Conservation (phyloP, 1,140 invertebrate genomes). For the Aphidius ervi region DNA sequence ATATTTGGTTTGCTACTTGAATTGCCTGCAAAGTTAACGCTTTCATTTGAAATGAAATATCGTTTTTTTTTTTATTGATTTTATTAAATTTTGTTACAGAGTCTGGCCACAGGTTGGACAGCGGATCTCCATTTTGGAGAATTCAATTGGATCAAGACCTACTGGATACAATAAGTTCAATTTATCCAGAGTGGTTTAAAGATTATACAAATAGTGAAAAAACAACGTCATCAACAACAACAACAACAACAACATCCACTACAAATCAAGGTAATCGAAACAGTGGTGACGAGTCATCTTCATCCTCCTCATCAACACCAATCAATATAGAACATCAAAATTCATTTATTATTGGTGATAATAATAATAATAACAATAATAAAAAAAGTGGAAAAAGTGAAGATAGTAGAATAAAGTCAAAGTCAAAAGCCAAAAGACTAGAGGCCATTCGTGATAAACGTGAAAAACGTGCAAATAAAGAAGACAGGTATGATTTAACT, state of each 20-base stretch:
- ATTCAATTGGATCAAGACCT: conserved; percentile 86
- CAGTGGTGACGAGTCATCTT: conserved; percentile 29
- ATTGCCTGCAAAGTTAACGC: too few species aligned
- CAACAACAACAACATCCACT: conserved; percentile 40
- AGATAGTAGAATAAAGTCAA: conserved; percentile 25
- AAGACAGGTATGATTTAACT: conserved; percentile 36
- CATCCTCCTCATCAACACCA: conserved; percentile 12
- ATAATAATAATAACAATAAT: conserved; percentile 34
- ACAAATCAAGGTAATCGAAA: conserved; percentile 26
- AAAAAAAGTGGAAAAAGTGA: conserved; percentile 17
- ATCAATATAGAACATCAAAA: conserved; percentile 27
- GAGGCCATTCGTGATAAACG: conserved; percentile 40
- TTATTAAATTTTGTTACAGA: conserved; percentile 55
- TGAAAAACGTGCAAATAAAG: conserved; percentile 41
- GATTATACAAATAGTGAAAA: conserved; percentile 47
- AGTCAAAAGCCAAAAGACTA: conserved; percentile 41
- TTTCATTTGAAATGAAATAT: too few species aligned
- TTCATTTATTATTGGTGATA: conserved; percentile 34
- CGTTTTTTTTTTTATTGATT: too few species aligned
- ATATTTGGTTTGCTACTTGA: too few species aligned
- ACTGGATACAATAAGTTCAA: conserved; percentile 81
- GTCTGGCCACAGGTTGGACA: conserved; percentile 73
- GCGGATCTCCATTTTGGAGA: conserved; percentile 79
- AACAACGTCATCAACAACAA: conserved; percentile 41
- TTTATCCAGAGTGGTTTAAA: conserved; percentile 90